phyloP scores from a whole-genome alignment of 2,888 invertebrate species.

The Drosophila histrio region DNA sequence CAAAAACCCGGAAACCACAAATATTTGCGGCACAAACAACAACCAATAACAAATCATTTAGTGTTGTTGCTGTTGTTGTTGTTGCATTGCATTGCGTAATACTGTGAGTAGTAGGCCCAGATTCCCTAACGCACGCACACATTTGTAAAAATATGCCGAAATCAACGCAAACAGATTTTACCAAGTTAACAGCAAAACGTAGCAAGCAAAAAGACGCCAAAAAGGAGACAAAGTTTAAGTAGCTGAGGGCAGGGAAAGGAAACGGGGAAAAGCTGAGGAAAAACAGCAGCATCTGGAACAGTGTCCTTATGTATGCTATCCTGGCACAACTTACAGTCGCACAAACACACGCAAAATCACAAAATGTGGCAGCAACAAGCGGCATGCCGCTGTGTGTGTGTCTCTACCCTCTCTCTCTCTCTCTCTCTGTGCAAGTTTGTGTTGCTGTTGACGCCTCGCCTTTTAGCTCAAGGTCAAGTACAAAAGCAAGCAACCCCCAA shows the following conservation, averaged over 20 bases:
- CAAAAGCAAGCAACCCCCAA: constrained; percentile 65
- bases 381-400: background rate
- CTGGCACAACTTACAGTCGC: constrained; percentile 68
- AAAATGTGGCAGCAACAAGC: constrained; percentile 31
- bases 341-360: constrained; percentile 73
- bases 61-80: constrained; percentile 8
- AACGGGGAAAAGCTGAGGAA: background rate
- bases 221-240: constrained; percentile 38
- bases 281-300: constrained; percentile 1
- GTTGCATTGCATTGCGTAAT: constrained; percentile 53
- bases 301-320: constrained; percentile 39
- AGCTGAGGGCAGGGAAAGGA: constrained; percentile 7
- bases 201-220: constrained; percentile 24
- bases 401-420: background rate
- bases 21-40: constrained; percentile 69
- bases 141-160: constrained; percentile 77
- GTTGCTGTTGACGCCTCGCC: constrained; percentile 54
- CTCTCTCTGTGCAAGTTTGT: constrained; percentile 21
- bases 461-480: constrained; percentile 76
- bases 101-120: constrained; percentile 50
- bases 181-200: constrained; percentile 66
- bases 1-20: constrained; percentile 78
- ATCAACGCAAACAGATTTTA: constrained; percentile 79
- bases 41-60: constrained; percentile 38
- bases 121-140: constrained; percentile 66